Conservation (phyloP, 2,888 invertebrate genomes). For the Gymnocheta viridis region DNA sequence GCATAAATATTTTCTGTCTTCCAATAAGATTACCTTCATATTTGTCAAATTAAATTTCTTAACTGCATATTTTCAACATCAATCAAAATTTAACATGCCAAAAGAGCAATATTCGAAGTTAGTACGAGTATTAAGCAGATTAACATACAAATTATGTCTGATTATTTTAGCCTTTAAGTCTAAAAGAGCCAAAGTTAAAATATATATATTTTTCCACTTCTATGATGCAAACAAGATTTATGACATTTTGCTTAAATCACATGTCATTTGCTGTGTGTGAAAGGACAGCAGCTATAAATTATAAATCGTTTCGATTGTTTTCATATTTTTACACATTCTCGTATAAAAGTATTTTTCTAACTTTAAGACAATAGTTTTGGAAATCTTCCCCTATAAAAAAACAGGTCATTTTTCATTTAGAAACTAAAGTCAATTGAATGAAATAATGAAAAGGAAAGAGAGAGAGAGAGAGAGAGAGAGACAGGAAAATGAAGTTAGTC, state of each 20-base stretch:
- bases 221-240: slow-evolving; percentile 65
- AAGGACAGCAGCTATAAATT: slow-evolving; percentile 59
- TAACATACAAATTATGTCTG: slow-evolving; percentile 53
- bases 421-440: slow-evolving; percentile 4
- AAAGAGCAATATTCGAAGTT: slow-evolving; percentile 25
- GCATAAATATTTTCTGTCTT: background rate
- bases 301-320: slow-evolving; percentile 65
- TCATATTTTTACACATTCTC: slow-evolving; percentile 45
- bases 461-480: background rate
- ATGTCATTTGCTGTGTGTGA: slow-evolving; percentile 64
- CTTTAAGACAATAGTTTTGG: slow-evolving; percentile 42
- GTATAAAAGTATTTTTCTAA: background rate
- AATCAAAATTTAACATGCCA: slow-evolving; percentile 35
- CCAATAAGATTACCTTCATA: slow-evolving; percentile 1
- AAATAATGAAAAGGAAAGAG: too few relatives aligned
- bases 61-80: slow-evolving; percentile 6
- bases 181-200: slow-evolving; percentile 71
- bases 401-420: slow-evolving; percentile 65
- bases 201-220: slow-evolving; percentile 4
- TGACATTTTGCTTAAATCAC: slow-evolving; percentile 66
- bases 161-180: background rate
- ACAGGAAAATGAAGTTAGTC: slow-evolving; percentile 15
- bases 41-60: background rate
- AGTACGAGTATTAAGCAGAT: slow-evolving; percentile 23
- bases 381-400: slow-evolving; percentile 13